phyloP scores from a whole-genome alignment of 2,797 vertebrate species.

The Phylloscopus collybita region DNA sequence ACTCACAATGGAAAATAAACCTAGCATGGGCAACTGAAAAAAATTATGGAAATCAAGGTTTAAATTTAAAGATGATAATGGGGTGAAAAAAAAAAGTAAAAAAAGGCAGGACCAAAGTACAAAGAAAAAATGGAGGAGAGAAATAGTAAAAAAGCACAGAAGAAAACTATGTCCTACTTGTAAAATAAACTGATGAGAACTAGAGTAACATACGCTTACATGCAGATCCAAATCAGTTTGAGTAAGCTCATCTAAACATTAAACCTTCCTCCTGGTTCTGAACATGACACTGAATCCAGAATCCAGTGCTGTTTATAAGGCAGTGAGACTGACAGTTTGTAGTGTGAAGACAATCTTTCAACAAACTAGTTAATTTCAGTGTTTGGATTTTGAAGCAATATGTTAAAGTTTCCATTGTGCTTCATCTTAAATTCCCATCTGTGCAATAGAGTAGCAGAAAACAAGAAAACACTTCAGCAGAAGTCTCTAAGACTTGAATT shows the following conservation, averaged over 20 bases:
- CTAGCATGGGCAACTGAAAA: neutral
- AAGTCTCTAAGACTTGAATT: neutral
- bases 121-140: neutral
- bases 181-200: neutral
- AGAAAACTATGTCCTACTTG: neutral
- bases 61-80: neutral
- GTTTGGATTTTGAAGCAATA: neutral
- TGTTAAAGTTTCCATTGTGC: neutral
- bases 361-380: neutral
- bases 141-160: neutral
- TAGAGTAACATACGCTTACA: neutral
- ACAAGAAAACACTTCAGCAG: neutral
- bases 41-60: neutral
- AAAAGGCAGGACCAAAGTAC: neutral
- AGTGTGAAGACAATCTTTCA: neutral
- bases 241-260: neutral
- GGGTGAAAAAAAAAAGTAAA: neutral
- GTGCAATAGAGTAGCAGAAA: neutral
- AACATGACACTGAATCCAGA: neutral
- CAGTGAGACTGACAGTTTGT: neutral
- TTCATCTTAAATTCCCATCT: neutral
- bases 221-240: neutral
- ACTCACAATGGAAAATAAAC: neutral
- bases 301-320: neutral
- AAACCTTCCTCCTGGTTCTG: neutral